Evolutionary conservation across 2,888 invertebrate species (phyloP), one percentile per base, ranked within the genome.

Genomic region (Coecobrya sp.): DNA sequence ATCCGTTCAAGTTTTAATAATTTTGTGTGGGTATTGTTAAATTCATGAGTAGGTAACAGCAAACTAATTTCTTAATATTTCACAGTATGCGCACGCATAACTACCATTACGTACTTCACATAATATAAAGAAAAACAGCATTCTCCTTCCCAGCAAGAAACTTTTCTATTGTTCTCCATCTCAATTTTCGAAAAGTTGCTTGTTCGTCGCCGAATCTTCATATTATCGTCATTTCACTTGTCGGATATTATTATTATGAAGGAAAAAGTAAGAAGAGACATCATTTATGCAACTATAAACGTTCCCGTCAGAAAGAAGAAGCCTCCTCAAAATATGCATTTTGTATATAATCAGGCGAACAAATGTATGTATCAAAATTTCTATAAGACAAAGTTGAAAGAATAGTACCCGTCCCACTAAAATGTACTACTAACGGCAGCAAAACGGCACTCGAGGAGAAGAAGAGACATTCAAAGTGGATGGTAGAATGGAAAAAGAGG

Each of bases 401-500:
- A 42, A 73, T 42, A 45, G 65, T 30, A 79, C 25, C 8, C 10
- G 11, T 49, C 25, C 52, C 79, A 79, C 79, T 82, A 82, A 82
- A 82, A 27, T 59, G 82, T 82, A 82, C 82, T 82, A 49, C 19
- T 82, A 82, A 82, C 82, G 73, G 42, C 42, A 36, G 73, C 42
- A 36, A 36, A 73, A 73, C 36, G 59, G 59, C 59, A 82, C 82
- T 59, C 55, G 8, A 55, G 59, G 27, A 79, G 45, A 42, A 55
- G 49, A 76, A 76, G 42, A 87, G 87, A 88, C 59, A 86, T 55
- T 70, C 76, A 85, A 86, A 86, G 91, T 86, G 62, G 81, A 65
- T 79, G 79, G 79, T 55, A 86, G 86, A 86, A 86, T 86, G 86
- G 87, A 84, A 84, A 91, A 87, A 82, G 91, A 92, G 91, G 91